Conservation (phyloP, 1,140 invertebrate genomes). For the Archivesica marissinica region DNA sequence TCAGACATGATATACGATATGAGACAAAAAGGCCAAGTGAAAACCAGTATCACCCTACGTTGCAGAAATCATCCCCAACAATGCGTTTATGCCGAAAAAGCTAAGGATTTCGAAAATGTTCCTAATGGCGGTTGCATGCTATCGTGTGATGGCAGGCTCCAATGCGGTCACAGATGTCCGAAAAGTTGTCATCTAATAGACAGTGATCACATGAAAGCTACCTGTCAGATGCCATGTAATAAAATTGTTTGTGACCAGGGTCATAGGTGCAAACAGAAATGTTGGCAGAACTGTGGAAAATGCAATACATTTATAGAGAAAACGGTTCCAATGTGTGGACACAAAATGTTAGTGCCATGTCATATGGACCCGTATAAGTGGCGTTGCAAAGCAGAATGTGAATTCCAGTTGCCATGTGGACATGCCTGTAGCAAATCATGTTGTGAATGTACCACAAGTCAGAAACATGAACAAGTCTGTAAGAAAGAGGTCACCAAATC, state of each 20-base stretch:
- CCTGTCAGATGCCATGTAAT: conserved; percentile 71
- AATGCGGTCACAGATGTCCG: conserved; percentile 79
- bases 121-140: conserved; percentile 81
- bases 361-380: conserved; percentile 41
- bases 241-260: conserved; percentile 64
- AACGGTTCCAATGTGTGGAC: conserved; percentile 48
- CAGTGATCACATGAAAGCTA: conserved; percentile 64
- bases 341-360: conserved; percentile 55
- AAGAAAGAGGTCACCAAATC: neutral
- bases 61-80: conserved; percentile 82
- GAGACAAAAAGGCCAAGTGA: conserved; percentile 55
- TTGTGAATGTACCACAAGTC: conserved; percentile 85
- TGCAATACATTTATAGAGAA: conserved; percentile 57
- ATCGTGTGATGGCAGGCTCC: conserved; percentile 73
- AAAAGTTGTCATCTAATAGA: conserved; percentile 72
- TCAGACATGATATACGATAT: conserved; percentile 73
- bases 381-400: conserved; percentile 53
- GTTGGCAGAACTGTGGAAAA: conserved; percentile 67
- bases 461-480: conserved; percentile 5
- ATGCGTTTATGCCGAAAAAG: conserved; percentile 54
- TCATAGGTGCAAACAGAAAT: conserved; percentile 69
- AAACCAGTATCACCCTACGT: conserved; percentile 74
- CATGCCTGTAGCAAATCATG: conserved; percentile 87
- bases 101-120: conserved; percentile 76
- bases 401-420: conserved; percentile 81